These are phyloP conservation scores for Globodera rostochiensis DNA, from an alignment of 1,140 invertebrate species.

Conservation along the genomic window DNA sequence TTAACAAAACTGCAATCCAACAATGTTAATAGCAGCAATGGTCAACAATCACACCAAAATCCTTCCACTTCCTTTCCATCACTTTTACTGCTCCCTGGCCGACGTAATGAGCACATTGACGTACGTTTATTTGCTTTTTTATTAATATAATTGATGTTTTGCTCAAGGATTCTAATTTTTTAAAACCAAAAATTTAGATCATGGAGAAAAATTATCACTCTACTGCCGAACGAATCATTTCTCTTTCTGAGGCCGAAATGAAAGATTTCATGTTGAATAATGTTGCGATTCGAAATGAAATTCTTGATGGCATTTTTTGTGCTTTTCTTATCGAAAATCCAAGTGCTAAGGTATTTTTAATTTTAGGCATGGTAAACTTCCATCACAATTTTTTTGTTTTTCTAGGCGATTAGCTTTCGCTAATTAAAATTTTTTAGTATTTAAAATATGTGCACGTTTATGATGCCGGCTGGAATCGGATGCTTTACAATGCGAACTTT, in stretches of 20 bases:
- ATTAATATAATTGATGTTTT: no score
- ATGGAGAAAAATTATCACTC: not conserved
- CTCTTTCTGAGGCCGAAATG: not conserved
- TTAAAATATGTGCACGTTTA: slow-evolving; percentile 9
- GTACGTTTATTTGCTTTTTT: not conserved
- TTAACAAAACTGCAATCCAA: not conserved
- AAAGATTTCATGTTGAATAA: not conserved
- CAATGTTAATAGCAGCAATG: not conserved
- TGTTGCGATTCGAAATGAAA: not conserved
- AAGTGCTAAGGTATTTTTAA: slow-evolving; percentile 3
- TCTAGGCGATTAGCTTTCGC: no score
- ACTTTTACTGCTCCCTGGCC: not conserved
- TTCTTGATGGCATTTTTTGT: slow-evolving; percentile 6
- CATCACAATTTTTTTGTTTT: no score
- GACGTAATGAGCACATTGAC: not conserved
- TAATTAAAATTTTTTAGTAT: not conserved
- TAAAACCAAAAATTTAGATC: not conserved
- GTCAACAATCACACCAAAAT: not conserved
- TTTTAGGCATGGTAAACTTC: slow-evolving; percentile 16
- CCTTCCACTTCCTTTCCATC: not conserved
- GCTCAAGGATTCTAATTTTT: not conserved
- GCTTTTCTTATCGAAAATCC: not conserved
- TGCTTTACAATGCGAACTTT: slow-evolving; percentile 36
- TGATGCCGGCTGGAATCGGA: slow-evolving; percentile 32
- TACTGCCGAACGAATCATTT: not conserved